A percentile compares a stretch with the other conserved stretches of the same genome.
phyloP scores from a whole-genome alignment of 2,113 vertebrate species.

The Tylochromis polylepis region DNA sequence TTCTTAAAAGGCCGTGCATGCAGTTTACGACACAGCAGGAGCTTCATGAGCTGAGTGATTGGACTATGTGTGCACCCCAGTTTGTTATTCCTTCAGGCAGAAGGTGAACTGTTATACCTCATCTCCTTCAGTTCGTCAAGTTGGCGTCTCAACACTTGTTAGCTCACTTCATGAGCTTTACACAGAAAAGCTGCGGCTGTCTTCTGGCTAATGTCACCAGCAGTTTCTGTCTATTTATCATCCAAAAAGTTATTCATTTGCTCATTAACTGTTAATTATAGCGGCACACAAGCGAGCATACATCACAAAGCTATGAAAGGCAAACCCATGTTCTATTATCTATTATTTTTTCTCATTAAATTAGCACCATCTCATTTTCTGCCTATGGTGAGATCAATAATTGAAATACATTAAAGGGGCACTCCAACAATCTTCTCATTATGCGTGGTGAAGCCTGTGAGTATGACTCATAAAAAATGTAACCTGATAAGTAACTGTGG shows the following conservation, averaged over 20 bases:
- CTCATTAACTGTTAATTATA: not conserved
- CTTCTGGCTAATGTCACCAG: not conserved
- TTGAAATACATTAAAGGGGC: not conserved
- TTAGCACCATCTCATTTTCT: not conserved
- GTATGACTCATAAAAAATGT: not conserved
- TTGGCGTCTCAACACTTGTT: constrained; percentile 22
- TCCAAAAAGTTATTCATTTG: not conserved
- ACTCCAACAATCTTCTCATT: not conserved
- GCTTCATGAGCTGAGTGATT: not conserved
- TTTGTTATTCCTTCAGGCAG: not conserved
- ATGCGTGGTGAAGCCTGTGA: not conserved
- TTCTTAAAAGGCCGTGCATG: not conserved
- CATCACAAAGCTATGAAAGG: not conserved
- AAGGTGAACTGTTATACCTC: not conserved
- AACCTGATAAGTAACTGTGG: too few relatives aligned
- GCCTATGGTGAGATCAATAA: not conserved
- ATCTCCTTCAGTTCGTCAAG: constrained; percentile 4
- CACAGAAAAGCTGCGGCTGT: not conserved
- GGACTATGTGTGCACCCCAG: not conserved
- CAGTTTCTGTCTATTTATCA: not conserved
- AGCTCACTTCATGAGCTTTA: not conserved
- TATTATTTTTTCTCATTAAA: not conserved
- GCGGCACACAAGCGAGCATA: not conserved
- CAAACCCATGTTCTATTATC: not conserved
- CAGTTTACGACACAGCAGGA: not conserved